Base-by-base conservation (phyloP, 2,113 vertebrate species). In the Lampris megalopsis region DNA sequence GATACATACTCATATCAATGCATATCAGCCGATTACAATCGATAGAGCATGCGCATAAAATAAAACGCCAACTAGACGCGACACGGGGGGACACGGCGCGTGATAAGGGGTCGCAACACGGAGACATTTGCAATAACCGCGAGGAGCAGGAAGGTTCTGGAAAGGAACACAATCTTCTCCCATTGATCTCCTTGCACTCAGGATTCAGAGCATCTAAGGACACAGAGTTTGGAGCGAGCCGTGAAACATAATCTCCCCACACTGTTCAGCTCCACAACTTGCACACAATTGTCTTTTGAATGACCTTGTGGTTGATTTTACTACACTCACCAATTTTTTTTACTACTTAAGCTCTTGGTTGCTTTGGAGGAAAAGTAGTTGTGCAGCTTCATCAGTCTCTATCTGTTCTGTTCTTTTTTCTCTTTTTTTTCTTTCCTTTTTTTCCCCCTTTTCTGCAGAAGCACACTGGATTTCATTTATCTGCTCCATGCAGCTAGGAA, bases 221-320 rank as follows among this genome's bases (percentile, higher is more conserved):
- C 94, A 93, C 71, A 41, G 84, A 86, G 73, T 83, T 74, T 94
- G 92, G 93, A 86, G 60, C 11, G 69, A 74, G 77, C 79, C 71
- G 82, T 90, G 93, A 93, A 94, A 94, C 71, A 82, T 80, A 92
- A 93, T 92, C 92, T 85, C 76, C 73, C 85, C 88, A 86, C 88
- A 88, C 92, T 92, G 76, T 85, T 86, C 88, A 85, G 85, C 88
- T 87, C 86, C 80, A 86, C 89, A 91, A 88, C 89, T 86, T 91
- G 77, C 89, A 87, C 81, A 85, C 91, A 91, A 87, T 93, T 94
- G 94, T 94, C 93, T 95, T 93, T 89, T 90, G 82, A 92, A 90
- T 91, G 86, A 92, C 91, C 93, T 92, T 93, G 92, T 86, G 92
- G 87, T 94, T 76, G 80, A 79, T 84, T 92, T 89, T 88, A 88